Base-by-base conservation (phyloP, 2,113 vertebrate genomes). In the Sula dactylatra region DNA sequence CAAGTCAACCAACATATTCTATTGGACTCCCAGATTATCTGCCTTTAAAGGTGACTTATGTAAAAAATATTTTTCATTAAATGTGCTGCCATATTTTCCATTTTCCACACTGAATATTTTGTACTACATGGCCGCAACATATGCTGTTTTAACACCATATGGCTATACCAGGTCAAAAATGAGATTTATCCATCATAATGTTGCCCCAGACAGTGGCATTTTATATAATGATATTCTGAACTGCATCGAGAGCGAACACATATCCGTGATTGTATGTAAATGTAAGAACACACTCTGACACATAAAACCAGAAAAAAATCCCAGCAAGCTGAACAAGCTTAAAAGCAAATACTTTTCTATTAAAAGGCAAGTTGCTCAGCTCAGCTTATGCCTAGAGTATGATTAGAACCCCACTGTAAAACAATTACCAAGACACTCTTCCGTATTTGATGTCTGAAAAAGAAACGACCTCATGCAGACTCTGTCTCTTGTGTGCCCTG, bases 341-440 rank as follows among this genome's bases (percentile, higher is more conserved):
- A 94, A 93, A 95, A 97, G 80, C 45, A 93, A 97, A 93, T 80
- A 94, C 74, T 96, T 97, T 96, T 96, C 92, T 85, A 97, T 97
- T 96, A 97, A 96, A 97, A 98, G 86, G 74, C 72, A 94, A 97
- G 95, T 97, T 96, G 90, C 83, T 80, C 9, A 6, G 86, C 86
- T 97, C 91, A 95, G 94, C 89, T 96, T 89, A 94, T 19, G 24
- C 94, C 42, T 94, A 36, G 25, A 93, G 71, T 90, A 89, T 97
- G 93, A 98, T 97, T 97, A 98, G 97, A 97, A 97, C 66, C 95
- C 97, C 97, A 97, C 95, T 94, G 93, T 95, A 98, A 98, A 97
- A 97, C 96, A 97, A 98, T 97, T 97, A 97, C 93, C 72, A 88
- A 93, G 82, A 81, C 59, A 93, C 83, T 65, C 58, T 92, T 66